Conservation (phyloP, 2,888 invertebrate species). For the Oegoconia quadripuncta region DNA sequence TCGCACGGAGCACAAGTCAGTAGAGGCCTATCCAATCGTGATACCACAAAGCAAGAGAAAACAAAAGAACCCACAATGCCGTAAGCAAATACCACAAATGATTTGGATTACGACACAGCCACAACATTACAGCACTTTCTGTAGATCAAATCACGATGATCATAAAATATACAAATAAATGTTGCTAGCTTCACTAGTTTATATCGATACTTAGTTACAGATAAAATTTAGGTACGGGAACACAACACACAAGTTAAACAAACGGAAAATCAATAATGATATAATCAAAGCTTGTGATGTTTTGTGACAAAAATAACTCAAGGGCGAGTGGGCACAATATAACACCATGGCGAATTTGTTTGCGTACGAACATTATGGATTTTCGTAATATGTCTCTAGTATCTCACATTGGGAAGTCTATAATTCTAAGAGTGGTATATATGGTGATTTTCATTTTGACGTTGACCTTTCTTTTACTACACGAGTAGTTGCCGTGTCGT, state of each 20-base stretch:
- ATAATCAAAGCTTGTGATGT: constrained; percentile 15
- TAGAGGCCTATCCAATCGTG: constrained; percentile 3
- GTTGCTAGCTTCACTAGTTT: constrained; percentile 17
- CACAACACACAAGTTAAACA: not conserved
- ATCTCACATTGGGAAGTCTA: constrained; percentile 1
- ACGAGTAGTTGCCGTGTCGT: constrained; percentile 8
- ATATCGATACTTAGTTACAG: not conserved
- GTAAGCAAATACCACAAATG: constrained; percentile 25
- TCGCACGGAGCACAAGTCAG: too few species aligned
- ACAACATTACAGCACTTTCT: constrained; percentile 41
- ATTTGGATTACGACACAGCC: constrained; percentile 37
- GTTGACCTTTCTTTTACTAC: constrained; percentile 11
- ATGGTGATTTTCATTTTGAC: constrained; percentile 2
- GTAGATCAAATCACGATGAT: constrained; percentile 36
- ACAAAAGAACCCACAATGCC: constrained; percentile 19
- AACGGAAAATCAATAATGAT: constrained; percentile 20
- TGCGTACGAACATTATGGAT: constrained; percentile 20
- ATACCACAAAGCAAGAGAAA: constrained; percentile 11
- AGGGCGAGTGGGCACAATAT: constrained; percentile 26
- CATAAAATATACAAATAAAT: constrained; percentile 17
- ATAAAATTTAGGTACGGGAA: not conserved
- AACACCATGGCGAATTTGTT: constrained; percentile 31
- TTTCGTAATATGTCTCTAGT: too few species aligned
- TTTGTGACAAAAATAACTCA: constrained; percentile 27
- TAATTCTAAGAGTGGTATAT: constrained; percentile 1